phyloP scores from a whole-genome alignment of 2,113 vertebrate species.

The Eclectus roratus region DNA sequence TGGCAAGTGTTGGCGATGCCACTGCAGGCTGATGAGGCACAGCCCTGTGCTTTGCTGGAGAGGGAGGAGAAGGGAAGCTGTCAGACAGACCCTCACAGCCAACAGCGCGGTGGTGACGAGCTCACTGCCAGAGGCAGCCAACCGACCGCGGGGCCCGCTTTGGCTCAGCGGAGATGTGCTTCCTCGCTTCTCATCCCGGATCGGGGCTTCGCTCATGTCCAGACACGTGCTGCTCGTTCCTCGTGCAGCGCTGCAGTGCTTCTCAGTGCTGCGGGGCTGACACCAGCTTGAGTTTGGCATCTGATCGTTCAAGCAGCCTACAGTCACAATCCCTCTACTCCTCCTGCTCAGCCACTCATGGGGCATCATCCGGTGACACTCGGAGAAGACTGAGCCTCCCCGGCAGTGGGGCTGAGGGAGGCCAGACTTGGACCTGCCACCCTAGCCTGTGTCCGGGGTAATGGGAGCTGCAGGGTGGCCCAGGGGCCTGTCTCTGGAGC shows the following conservation, averaged over 20 bases:
- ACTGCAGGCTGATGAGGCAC: accelerated
- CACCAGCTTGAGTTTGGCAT: neutral
- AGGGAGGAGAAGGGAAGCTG: neutral
- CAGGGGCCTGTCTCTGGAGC: neutral
- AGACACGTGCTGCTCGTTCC: neutral
- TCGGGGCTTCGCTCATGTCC: neutral
- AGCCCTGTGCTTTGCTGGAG: neutral
- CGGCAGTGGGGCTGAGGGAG: neutral
- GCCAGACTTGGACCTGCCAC: neutral
- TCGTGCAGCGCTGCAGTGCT: neutral
- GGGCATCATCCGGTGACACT: accelerated
- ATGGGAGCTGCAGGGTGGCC: neutral
- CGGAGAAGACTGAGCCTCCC: neutral
- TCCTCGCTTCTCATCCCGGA: neutral
- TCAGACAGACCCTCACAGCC: neutral
- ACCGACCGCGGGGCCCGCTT: neutral
- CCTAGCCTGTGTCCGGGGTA: accelerated
- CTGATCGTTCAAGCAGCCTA: neutral
- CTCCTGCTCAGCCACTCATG: accelerated
- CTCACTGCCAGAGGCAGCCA: neutral
- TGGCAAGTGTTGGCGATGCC: accelerated
- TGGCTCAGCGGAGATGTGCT: neutral
- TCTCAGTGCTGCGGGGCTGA: neutral
- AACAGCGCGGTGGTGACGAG: accelerated
- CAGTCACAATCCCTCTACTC: neutral